A percentile compares a stretch with the other conserved stretches of the same genome.
Evolutionary conservation across 2,113 vertebrate genomes (phyloP).

Genomic region (Entelurus aequoreus): DNA sequence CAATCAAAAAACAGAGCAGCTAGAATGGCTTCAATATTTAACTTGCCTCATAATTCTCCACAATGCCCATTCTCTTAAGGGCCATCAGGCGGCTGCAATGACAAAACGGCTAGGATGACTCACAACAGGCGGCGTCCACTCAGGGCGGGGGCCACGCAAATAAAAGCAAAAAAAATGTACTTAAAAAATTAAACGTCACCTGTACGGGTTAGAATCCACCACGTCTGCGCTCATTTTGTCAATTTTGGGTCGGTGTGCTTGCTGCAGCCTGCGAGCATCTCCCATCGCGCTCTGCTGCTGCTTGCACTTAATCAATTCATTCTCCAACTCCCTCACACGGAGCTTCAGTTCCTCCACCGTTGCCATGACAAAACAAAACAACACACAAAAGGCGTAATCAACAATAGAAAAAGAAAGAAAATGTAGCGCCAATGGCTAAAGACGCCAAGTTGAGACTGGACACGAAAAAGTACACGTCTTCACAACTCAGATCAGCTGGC

Average conservation of each 20-base stretch:
- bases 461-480: constrained; percentile 62
- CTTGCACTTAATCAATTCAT: constrained; percentile 77
- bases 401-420: neutral
- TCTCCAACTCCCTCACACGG: constrained; percentile 80
- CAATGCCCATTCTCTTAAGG: constrained; percentile 96
- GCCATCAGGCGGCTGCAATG: constrained; percentile 90
- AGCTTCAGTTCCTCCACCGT: constrained; percentile 78
- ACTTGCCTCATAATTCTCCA: constrained; percentile 91
- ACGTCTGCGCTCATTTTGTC: constrained; percentile 88
- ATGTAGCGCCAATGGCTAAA: too few species aligned
- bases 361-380: constrained; percentile 46
- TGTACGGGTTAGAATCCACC: constrained; percentile 93
- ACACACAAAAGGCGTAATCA: accelerated
- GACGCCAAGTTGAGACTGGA: neutral
- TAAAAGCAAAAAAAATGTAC: neutral
- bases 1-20: neutral
- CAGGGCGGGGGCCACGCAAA: neutral
- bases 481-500: constrained; percentile 48
- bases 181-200: constrained; percentile 65
- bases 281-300: constrained; percentile 43
- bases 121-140: constrained; percentile 36
- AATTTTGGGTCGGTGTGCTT: constrained; percentile 73
- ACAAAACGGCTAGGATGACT: constrained; percentile 36
- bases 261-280: constrained; percentile 42
- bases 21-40: neutral